phyloP scores from a whole-genome alignment of 2,888 invertebrate species.

The Argynnis bischoffii region DNA sequence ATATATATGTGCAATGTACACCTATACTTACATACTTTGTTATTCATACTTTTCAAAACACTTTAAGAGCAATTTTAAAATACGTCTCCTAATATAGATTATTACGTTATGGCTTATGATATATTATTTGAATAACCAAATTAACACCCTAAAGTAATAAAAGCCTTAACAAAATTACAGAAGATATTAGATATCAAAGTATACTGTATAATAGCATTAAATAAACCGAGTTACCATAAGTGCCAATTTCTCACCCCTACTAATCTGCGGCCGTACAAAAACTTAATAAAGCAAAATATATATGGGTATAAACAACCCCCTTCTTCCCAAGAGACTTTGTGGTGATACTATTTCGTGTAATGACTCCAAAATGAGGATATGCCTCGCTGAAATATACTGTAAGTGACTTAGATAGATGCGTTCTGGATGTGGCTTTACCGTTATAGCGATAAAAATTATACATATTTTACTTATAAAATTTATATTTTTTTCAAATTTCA shows the following conservation, averaged over 20 bases:
- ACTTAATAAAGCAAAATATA: constrained; percentile 79
- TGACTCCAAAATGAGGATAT: constrained; percentile 81
- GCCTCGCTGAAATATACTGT: constrained; percentile 66
- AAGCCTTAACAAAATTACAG: constrained; percentile 27
- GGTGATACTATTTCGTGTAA: constrained; percentile 82
- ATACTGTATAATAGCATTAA: constrained; percentile 26
- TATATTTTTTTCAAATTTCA: too few relatives aligned
- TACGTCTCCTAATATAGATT: neutral
- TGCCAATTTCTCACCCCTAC: constrained; percentile 56
- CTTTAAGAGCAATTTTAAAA: constrained; percentile 15
- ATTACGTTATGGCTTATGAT: neutral
- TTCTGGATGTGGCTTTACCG: constrained; percentile 26
- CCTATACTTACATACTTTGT: too few relatives aligned
- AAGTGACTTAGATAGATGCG: constrained; percentile 33
- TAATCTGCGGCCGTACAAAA: constrained; percentile 75
- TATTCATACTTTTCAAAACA: too few relatives aligned
- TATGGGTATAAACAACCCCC: constrained; percentile 73
- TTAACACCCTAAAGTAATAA: constrained; percentile 24
- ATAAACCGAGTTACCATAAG: constrained; percentile 50
- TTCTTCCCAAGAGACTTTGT: constrained; percentile 74
- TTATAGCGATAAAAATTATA: neutral
- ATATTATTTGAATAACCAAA: constrained; percentile 21
- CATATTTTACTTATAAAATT: too few relatives aligned
- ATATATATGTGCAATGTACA: too few relatives aligned
- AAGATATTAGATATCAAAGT: constrained; percentile 29